phyloP scores from a whole-genome alignment of 2,888 invertebrate genomes.

The Calameuta idolon region DNA sequence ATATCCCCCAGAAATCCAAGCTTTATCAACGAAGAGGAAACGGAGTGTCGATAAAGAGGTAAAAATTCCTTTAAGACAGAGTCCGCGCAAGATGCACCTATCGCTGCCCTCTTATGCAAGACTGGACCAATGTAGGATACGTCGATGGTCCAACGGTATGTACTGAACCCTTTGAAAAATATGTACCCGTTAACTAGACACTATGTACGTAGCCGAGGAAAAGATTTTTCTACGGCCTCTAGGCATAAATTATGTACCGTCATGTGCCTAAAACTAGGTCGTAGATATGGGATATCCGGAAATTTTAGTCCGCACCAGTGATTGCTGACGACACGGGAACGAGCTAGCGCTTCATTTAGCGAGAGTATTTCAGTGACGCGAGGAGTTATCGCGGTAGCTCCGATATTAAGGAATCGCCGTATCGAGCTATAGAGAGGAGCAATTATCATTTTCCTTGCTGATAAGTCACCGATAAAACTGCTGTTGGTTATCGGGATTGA shows the following conservation, averaged over 20 bases:
- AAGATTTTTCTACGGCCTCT: neutral
- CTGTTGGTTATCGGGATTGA: constrained; percentile 4
- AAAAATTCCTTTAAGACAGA: neutral
- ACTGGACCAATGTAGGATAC: neutral
- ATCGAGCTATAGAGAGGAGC: neutral
- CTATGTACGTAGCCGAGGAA: neutral
- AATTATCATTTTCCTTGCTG: constrained; percentile 12
- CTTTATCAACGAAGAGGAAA: neutral
- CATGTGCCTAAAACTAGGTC: neutral
- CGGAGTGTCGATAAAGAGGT: neutral
- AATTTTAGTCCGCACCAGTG: constrained; percentile 40
- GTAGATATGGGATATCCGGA: constrained; percentile 16
- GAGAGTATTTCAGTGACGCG: neutral
- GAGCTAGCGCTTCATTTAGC: neutral
- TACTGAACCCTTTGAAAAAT: neutral
- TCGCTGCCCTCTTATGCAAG: neutral
- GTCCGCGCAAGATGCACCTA: neutral
- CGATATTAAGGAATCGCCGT: neutral
- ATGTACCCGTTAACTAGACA: neutral
- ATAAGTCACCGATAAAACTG: constrained; percentile 45
- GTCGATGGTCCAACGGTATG: neutral
- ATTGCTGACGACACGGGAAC: constrained; percentile 42
- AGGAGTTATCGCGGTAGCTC: neutral
- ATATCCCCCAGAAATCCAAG: neutral
- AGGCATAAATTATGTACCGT: neutral